phyloP scores from a whole-genome alignment of 2,797 vertebrate species.

The Phoeniculus purpureus region DNA sequence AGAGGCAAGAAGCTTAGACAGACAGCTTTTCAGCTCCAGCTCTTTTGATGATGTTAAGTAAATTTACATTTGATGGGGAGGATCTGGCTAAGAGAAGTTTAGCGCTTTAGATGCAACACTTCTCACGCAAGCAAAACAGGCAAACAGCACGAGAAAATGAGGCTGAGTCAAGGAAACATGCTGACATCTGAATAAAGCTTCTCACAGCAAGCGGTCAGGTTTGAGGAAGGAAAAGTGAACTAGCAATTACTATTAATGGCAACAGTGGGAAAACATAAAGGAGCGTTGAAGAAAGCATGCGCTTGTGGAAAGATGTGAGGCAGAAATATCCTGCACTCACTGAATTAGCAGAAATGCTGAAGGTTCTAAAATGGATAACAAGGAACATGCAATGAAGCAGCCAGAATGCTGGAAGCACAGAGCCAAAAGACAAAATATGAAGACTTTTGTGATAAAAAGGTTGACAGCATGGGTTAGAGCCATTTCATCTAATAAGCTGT shows the following conservation, averaged over 20 bases:
- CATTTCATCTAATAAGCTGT: not conserved
- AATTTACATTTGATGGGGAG: slow-evolving; percentile 61
- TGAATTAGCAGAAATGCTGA: not conserved
- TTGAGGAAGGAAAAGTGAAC: not conserved
- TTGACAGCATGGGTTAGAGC: not conserved
- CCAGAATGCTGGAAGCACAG: not conserved
- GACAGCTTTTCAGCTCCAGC: slow-evolving; percentile 21
- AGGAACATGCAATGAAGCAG: not conserved
- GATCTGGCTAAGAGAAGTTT: slow-evolving; percentile 33
- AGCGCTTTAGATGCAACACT: slow-evolving; percentile 20
- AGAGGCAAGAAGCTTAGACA: slow-evolving; percentile 15
- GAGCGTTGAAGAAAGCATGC: not conserved
- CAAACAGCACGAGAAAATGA: slow-evolving; percentile 24
- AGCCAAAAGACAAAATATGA: not conserved
- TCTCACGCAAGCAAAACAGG: slow-evolving; percentile 3
- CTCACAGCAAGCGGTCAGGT: not conserved
- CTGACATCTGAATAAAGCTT: slow-evolving; percentile 11
- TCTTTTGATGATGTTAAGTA: slow-evolving; percentile 34
- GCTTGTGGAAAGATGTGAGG: not conserved
- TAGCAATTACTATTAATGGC: not conserved
- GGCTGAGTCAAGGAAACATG: slow-evolving; percentile 17
- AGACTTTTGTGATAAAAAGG: not conserved
- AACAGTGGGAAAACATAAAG: not conserved
- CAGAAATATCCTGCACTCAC: not conserved
- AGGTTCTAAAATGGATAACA: not conserved